A percentile compares a stretch with the other conserved stretches of the same genome.
Conservation (phyloP, 2,888 invertebrate genomes). For the Laothoe populi region DNA sequence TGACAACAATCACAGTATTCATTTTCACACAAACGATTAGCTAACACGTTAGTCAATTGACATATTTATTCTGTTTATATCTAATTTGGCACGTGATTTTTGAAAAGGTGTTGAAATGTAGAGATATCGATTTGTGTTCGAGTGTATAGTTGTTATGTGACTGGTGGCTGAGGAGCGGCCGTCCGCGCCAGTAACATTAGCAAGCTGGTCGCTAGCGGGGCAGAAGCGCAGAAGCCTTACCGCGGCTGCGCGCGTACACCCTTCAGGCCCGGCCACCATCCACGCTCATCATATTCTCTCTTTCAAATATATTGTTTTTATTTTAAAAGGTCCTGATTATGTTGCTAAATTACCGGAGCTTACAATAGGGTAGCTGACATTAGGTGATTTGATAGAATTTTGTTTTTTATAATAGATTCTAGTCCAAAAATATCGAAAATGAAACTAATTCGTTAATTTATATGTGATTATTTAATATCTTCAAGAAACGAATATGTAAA, state of each 20-base stretch:
- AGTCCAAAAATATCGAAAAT: too few species aligned
- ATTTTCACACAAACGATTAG: constrained; percentile 39
- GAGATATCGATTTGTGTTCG: constrained; percentile 70
- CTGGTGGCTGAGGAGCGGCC: constrained; percentile 57
- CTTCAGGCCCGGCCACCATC: constrained; percentile 51
- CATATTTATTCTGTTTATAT: neutral
- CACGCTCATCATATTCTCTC: constrained; percentile 47
- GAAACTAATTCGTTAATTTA: too few species aligned
- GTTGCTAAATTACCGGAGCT: neutral
- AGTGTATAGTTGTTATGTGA: constrained; percentile 42
- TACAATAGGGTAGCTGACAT: too few species aligned
- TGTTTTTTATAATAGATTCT: too few species aligned
- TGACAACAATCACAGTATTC: constrained; percentile 53
- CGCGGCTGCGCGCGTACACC: constrained; percentile 71
- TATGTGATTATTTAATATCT: too few species aligned
- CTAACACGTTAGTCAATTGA: constrained; percentile 33
- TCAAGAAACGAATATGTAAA: too few species aligned
- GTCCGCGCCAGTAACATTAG: constrained; percentile 64
- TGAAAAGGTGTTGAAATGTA: constrained; percentile 57
- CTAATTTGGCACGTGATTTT: constrained; percentile 50
- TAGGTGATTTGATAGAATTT: too few species aligned
- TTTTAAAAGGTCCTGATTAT: neutral
- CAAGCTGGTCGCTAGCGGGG: constrained; percentile 61
- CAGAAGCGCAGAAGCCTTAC: constrained; percentile 63
- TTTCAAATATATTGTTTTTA: constrained; percentile 15